A percentile compares a stretch with the other conserved stretches of the same genome.
Conservation (phyloP, 2,888 invertebrate genomes). For the Caenorhabditis drosophilae region DNA sequence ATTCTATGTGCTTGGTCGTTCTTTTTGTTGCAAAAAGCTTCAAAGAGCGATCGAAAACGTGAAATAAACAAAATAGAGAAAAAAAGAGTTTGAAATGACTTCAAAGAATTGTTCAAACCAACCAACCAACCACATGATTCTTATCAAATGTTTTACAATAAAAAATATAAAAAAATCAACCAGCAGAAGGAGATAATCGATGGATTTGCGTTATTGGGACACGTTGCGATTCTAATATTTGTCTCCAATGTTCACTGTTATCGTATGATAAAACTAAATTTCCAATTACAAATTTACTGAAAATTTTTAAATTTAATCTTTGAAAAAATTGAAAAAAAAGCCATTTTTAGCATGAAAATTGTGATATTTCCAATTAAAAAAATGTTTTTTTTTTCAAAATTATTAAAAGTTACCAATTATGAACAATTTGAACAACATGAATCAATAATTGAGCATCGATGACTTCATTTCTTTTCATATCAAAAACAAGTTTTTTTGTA, state of each 20-base stretch:
- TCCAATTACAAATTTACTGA: constrained; percentile 26
- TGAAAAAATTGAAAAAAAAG: no score
- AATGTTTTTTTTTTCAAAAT: no score
- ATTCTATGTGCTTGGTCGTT: no score
- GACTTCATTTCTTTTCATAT: constrained; percentile 22
- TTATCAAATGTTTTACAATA: background rate
- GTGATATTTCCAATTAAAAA: no score
- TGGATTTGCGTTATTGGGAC: constrained; percentile 28
- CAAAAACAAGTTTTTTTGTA: constrained; percentile 27
- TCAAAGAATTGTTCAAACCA: no score
- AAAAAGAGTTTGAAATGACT: no score
- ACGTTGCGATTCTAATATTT: constrained; percentile 18
- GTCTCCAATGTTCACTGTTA: constrained; percentile 20
- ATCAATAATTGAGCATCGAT: constrained; percentile 18
- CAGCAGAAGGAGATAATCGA: constrained; percentile 29
- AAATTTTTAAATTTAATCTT: no score
- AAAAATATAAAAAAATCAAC: constrained; percentile 9
- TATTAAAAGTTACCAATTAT: constrained; percentile 16
- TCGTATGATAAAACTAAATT: constrained; percentile 19
- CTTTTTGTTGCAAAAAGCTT: no score
- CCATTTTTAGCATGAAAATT: no score
- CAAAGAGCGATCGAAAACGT: no score
- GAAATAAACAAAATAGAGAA: no score
- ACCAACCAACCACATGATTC: background rate
- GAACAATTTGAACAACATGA: constrained; percentile 29